Conservation (phyloP, 2,113 vertebrate genomes). For the Boulengeromyrus knoepffleri region DNA sequence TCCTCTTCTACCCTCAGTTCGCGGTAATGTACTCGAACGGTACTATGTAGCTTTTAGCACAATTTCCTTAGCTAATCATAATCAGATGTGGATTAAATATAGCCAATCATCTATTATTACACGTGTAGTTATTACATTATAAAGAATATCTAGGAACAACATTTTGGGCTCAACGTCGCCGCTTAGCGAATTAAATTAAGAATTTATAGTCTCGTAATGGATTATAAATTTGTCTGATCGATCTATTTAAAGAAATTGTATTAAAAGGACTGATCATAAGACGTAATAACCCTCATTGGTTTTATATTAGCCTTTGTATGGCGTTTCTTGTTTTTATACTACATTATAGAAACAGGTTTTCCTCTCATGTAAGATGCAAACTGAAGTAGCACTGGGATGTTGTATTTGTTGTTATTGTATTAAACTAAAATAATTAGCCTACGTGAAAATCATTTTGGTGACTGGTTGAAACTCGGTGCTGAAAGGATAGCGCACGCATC, state of each 20-base stretch:
- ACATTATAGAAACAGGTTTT: background rate
- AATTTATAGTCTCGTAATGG: background rate
- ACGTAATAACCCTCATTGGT: background rate
- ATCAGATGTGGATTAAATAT: constrained; percentile 34
- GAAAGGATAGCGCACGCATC: constrained; percentile 26
- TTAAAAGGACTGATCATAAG: background rate
- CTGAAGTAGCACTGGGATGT: background rate
- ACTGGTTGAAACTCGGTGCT: constrained; percentile 15
- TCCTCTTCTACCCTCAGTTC: constrained; percentile 24
- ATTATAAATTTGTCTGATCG: background rate
- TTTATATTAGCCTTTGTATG: background rate
- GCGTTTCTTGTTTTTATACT: background rate
- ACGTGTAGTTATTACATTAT: constrained; percentile 21
- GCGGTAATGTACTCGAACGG: constrained; percentile 1
- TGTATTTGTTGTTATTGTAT: background rate
- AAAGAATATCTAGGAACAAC: constrained; percentile 2
- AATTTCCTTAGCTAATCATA: constrained; percentile 23
- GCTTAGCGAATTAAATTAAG: constrained; percentile 32
- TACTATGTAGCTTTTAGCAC: constrained; percentile 7
- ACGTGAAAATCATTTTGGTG: background rate
- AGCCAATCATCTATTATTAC: constrained; percentile 30
- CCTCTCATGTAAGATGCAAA: background rate
- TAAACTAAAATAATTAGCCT: background rate
- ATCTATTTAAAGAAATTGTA: background rate
- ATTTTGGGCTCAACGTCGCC: constrained; percentile 39